These are phyloP conservation scores for Melanotaenia trifasciata DNA, from an alignment of 2,797 vertebrate species.

Conservation along the genomic window DNA sequence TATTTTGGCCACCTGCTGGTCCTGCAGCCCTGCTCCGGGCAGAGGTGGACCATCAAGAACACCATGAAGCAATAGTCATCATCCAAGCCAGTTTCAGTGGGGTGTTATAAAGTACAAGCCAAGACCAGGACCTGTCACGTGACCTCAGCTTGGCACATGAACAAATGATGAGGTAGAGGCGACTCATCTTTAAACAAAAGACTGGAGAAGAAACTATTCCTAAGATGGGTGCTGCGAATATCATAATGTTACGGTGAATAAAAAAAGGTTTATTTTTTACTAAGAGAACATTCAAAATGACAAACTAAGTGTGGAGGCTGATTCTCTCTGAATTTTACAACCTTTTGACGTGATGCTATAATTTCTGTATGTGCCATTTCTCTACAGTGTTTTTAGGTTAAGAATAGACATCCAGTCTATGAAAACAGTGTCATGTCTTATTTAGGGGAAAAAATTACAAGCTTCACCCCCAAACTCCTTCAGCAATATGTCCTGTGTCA, in stretches of 20 bases:
- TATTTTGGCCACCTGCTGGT: conserved; percentile 89
- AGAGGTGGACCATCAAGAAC: conserved; percentile 95
- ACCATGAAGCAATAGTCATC: conserved; percentile 83
- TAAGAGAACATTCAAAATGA: conserved; percentile 25
- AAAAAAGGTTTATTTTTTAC: conserved; percentile 18
- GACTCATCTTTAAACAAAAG: conserved; percentile 5
- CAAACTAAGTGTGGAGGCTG: conserved; percentile 49
- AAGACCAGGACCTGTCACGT: background rate
- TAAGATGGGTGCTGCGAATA: background rate
- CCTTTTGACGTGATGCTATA: conserved; percentile 47
- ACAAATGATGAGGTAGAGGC: background rate
- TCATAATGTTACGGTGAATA: conserved; percentile 1
- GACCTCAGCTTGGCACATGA: background rate
- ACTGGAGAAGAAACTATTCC: background rate
- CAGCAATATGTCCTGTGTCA: conserved; percentile 32
- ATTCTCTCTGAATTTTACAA: conserved; percentile 36
- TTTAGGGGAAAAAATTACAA: background rate
- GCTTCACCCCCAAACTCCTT: conserved; percentile 27
- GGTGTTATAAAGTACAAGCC: conserved; percentile 13
- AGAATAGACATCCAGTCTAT: conserved; percentile 10
- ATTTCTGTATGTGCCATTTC: conserved; percentile 40
- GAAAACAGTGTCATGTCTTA: conserved; percentile 29
- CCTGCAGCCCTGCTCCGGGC: conserved; percentile 91
- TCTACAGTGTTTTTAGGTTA: conserved; percentile 29
- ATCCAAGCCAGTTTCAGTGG: background rate